Conservation (phyloP, 2,113 vertebrate species). For the Ibidorhyncha struthersii region DNA sequence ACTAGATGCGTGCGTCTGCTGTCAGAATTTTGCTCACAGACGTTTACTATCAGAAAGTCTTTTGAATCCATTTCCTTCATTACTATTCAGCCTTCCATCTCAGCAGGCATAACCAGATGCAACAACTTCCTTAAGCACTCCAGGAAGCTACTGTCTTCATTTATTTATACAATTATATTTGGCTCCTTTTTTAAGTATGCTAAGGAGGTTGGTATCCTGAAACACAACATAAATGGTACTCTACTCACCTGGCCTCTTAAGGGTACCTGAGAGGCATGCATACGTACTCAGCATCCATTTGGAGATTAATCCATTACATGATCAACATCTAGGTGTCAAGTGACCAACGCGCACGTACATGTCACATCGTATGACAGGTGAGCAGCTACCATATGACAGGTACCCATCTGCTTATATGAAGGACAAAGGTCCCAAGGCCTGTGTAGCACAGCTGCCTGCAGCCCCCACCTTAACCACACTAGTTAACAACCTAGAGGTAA, state of each 20-base stretch:
- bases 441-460: not conserved
- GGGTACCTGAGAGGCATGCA: not conserved
- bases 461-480: rapidly evolving
- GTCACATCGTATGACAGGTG: rapidly evolving
- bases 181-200: not conserved
- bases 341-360: rapidly evolving
- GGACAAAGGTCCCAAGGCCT: too few relatives aligned
- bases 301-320: too few relatives aligned
- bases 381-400: too few relatives aligned
- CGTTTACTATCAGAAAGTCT: not conserved
- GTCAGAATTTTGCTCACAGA: not conserved
- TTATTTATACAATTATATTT: not conserved
- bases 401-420: not conserved
- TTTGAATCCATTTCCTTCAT: not conserved
- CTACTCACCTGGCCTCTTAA: not conserved
- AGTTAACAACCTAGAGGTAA: not conserved
- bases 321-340: not conserved
- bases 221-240: not conserved
- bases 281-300: rapidly evolving
- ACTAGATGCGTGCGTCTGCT: not conserved
- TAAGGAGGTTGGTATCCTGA: not conserved
- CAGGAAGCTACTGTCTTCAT: not conserved
- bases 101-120: not conserved
- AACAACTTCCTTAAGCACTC: not conserved
- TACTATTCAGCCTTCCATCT: not conserved